These are phyloP conservation scores for Boulengeromyrus knoepffleri DNA, from an alignment of 2,113 vertebrate genomes.

Conservation along the genomic window DNA sequence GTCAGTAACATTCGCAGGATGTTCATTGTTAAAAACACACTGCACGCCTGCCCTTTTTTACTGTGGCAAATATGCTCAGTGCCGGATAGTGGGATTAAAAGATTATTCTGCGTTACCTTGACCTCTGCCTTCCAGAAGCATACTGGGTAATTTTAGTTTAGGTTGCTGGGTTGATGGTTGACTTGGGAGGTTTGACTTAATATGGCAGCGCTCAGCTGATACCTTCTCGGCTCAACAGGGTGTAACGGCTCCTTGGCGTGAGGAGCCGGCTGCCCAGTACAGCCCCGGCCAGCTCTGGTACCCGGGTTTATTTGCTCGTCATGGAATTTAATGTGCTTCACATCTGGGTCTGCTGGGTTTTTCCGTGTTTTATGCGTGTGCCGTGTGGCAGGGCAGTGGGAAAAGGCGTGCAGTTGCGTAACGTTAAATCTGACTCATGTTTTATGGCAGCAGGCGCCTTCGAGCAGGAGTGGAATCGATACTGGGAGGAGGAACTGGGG, in stretches of 20 bases:
- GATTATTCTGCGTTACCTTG: conserved; percentile 33
- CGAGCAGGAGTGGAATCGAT: neutral
- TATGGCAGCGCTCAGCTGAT: conserved; percentile 63
- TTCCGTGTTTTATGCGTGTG: neutral
- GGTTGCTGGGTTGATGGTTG: conserved; percentile 11
- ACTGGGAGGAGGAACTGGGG: neutral
- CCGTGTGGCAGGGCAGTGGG: neutral
- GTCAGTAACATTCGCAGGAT: conserved; percentile 8
- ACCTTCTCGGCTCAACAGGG: neutral
- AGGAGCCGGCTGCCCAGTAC: neutral
- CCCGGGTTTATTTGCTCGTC: conserved; percentile 3
- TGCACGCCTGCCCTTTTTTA: conserved; percentile 5
- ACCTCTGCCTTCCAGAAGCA: conserved; percentile 45
- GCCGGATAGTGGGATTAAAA: conserved; percentile 21
- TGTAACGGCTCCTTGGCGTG: neutral
- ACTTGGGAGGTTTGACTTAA: conserved; percentile 60
- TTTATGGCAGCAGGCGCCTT: neutral
- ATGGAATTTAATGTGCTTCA: neutral
- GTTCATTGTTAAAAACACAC: conserved; percentile 13
- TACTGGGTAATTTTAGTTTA: conserved; percentile 43
- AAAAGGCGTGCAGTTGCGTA: neutral
- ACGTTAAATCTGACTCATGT: neutral
- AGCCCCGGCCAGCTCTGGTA: neutral
- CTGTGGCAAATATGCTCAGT: neutral
- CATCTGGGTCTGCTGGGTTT: conserved; percentile 7